Percentiles rank a stretch among this genome's conserved stretches.
Evolutionary conservation across 92 coral and sea anemone genomes (phyloP).

Genomic region (Zoanthus gigantus): DNA sequence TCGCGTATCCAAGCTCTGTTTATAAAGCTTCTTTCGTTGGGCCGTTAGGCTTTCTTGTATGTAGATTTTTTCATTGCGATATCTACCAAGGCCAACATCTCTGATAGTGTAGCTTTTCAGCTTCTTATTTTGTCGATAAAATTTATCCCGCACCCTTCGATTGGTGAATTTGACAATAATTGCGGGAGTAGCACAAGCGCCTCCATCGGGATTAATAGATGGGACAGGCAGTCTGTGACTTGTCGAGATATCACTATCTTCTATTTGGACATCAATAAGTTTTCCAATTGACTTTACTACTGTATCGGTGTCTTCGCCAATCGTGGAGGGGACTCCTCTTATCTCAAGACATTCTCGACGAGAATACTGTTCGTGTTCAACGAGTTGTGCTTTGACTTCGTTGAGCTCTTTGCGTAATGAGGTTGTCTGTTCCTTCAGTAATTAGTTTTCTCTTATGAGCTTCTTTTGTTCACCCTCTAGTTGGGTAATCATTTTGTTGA

Average conservation of each 20-base stretch:
- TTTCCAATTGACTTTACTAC: conserved; percentile 16
- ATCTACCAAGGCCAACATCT: conserved; percentile 18
- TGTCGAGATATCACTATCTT: conserved; percentile 5
- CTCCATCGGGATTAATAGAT: neutral
- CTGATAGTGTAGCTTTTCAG: conserved; percentile 8
- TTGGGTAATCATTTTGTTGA: conserved; percentile 21
- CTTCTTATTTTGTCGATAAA: conserved; percentile 8
- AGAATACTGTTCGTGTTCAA: conserved; percentile 10
- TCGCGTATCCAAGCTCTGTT: conserved; percentile 19
- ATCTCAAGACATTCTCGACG: conserved; percentile 13
- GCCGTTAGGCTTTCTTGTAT: conserved; percentile 12
- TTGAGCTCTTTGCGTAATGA: conserved; percentile 17
- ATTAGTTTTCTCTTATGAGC: conserved; percentile 11
- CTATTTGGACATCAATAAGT: conserved; percentile 3
- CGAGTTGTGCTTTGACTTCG: conserved; percentile 14
- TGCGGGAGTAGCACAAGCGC: neutral
- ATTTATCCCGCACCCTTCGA: conserved; percentile 1
- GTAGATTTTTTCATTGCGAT: neutral
- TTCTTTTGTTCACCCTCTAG: conserved; percentile 25
- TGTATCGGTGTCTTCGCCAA: conserved; percentile 16
- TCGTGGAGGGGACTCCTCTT: conserved; percentile 13
- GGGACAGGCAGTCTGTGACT: conserved; percentile 2
- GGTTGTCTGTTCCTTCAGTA: conserved; percentile 16
- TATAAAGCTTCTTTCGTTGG: conserved; percentile 17
- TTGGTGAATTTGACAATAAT: neutral